Percentiles rank a stretch among this genome's conserved stretches.
phyloP scores from a whole-genome alignment of 2,888 invertebrate genomes.

The Microplitis deprimator region DNA sequence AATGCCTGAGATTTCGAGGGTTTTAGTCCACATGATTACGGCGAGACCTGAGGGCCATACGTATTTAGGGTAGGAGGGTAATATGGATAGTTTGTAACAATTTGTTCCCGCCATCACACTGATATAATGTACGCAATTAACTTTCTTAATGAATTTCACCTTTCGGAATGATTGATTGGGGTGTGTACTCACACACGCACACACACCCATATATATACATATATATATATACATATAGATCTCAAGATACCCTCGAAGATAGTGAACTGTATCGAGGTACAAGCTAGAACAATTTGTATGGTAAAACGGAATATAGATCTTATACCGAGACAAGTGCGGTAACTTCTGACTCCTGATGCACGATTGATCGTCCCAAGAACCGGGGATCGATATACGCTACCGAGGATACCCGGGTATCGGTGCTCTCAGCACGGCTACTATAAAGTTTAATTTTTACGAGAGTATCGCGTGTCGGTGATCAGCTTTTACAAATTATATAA shows the following conservation, averaged over 20 bases:
- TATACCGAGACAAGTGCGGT: not conserved
- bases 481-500: slow-evolving; percentile 14
- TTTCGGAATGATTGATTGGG: not conserved
- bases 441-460: slow-evolving; percentile 22
- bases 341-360: slow-evolving; percentile 1
- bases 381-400: not conserved
- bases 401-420: not conserved
- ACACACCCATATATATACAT: not conserved
- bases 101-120: not conserved
- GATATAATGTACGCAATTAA: slow-evolving; percentile 1
- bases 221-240: not conserved
- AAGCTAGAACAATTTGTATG: not conserved
- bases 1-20: not conserved
- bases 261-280: not conserved
- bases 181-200: not conserved
- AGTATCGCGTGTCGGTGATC: slow-evolving; percentile 9
- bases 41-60: not conserved
- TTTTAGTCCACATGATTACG: not conserved
- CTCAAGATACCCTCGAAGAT: not conserved
- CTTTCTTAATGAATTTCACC: not conserved
- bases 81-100: not conserved
- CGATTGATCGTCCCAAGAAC: not conserved
- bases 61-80: not conserved
- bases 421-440: not conserved
- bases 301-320: not conserved